Evolutionary conservation across 2,797 vertebrate genomes (phyloP), one percentile per base, ranked within the genome.

Genomic region (Catamblyrhynchus diadema): DNA sequence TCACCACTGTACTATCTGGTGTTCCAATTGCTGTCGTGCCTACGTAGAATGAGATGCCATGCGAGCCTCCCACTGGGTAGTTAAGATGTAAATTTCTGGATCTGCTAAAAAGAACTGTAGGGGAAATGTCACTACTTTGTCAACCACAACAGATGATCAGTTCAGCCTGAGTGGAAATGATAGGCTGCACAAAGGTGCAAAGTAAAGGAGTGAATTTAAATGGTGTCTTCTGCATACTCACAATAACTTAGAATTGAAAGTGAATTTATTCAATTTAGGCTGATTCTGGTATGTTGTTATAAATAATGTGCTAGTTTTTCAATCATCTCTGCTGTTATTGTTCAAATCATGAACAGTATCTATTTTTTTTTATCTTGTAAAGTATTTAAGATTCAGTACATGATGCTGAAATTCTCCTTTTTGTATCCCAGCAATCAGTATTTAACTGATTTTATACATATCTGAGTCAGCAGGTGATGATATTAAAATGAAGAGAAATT

Each of bases 1-100:
- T 44, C n/a, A 41, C 45, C 12, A 6, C 1, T n/a, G 19, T 19
- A 14, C 0, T n/a, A 28, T 12, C 9, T 67, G 18, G 7, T 39
- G 25, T 74, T 81, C 47, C 33, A 56, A 12, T 27, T 73, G 25
- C 30, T 54, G n/a, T 8, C 2, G 30, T 84, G 17, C 67, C 25
- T 83, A 10, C 39, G 19, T 32, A 24, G 69, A 53, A 11, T 42
- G 15, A 83, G 27, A 35, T 22, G 4, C 9, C 10, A 5, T 44
- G 15, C 45, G 41, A 54, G 42, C 28, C 8, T 42, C 30, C 70
- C 15, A 19, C 15, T 23, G 45, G 8, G 2, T 32, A 6, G 41
- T 54, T 81, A 25, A 33, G 20, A 14, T 42, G 8, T 32, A 66
- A 73, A 9, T 14, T 69, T 51, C 27, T 66, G 53, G 20, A n/a